phyloP scores from a whole-genome alignment of 2,888 invertebrate species.

The Nomada fucata region DNA sequence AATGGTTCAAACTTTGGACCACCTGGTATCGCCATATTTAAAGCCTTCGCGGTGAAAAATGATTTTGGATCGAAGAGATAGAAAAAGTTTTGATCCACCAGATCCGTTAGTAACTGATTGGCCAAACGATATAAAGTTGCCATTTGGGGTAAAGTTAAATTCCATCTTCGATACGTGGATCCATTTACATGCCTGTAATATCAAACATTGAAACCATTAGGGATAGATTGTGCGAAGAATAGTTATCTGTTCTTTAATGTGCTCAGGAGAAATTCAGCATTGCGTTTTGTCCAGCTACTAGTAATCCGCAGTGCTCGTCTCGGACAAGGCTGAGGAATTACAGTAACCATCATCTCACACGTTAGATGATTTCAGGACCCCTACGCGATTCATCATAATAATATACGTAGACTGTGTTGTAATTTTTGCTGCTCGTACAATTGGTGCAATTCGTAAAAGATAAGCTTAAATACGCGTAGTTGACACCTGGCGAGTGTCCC shows the following conservation, averaged over 20 bases:
- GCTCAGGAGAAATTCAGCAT: conserved; percentile 42
- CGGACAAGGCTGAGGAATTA: conserved; percentile 74
- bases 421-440: too few relatives aligned
- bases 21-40: conserved; percentile 99
- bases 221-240: not conserved
- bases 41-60: conserved; percentile 99
- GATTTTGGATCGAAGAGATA: conserved; percentile 99
- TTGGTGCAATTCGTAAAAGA: too few relatives aligned
- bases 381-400: conserved; percentile 83
- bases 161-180: conserved; percentile 98
- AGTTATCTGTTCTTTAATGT: not conserved
- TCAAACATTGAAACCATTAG: conserved; percentile 5
- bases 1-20: conserved; percentile 99
- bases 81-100: conserved; percentile 99
- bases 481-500: too few relatives aligned
- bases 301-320: conserved; percentile 73
- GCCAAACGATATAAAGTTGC: conserved; percentile 98
- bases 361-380: conserved; percentile 83
- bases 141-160: conserved; percentile 97
- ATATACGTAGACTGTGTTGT: not conserved
- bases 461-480: too few relatives aligned
- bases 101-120: conserved; percentile 98
- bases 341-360: conserved; percentile 80
- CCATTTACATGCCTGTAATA: conserved; percentile 94
- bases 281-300: conserved; percentile 75